Conservation (phyloP, 2,113 vertebrate genomes). For the Sinosuthora webbiana region DNA sequence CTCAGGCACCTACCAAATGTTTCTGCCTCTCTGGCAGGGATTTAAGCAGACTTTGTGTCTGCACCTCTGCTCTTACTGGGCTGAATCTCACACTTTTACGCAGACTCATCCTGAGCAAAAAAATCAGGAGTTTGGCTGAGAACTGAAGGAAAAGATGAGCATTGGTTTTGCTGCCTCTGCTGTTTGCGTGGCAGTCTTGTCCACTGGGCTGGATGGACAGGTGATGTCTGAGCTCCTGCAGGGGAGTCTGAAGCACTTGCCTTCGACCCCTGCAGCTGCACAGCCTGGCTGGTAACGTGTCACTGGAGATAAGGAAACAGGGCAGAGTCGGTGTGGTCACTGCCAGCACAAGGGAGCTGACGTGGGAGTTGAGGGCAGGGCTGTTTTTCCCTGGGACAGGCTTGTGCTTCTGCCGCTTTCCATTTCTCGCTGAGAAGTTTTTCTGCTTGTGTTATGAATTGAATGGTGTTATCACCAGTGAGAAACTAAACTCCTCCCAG, state of each 20-base stretch:
- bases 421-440: background rate
- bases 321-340: background rate
- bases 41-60: background rate
- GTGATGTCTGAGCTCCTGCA: background rate
- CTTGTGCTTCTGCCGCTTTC: background rate
- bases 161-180: background rate
- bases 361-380: background rate
- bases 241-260: background rate
- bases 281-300: background rate
- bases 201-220: background rate
- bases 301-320: background rate
- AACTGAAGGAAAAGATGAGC: background rate
- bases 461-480: background rate
- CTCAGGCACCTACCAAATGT: background rate
- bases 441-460: background rate
- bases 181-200: background rate
- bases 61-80: background rate
- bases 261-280: background rate
- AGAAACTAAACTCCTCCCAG: background rate
- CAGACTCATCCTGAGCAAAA: background rate
- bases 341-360: background rate
- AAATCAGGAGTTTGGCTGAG: background rate
- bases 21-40: background rate
- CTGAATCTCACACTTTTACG: background rate
- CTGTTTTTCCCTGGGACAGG: background rate